phyloP scores from a whole-genome alignment of 2,113 vertebrate genomes.

The Rostratula benghalensis region DNA sequence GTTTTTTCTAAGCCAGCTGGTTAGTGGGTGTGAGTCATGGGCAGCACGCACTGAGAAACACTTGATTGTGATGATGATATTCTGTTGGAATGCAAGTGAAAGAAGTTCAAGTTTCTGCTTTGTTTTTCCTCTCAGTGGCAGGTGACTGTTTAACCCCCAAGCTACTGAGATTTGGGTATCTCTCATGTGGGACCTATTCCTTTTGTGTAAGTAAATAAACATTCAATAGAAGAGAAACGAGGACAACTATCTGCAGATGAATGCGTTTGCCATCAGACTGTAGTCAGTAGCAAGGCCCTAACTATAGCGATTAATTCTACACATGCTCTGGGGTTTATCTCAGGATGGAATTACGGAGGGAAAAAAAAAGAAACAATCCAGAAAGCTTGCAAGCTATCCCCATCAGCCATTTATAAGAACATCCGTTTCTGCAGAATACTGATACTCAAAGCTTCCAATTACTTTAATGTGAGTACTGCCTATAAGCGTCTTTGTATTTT shows the following conservation, averaged over 20 bases:
- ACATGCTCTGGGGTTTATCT: neutral
- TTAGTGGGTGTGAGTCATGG: conserved; percentile 35
- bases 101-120: conserved; percentile 6
- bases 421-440: neutral
- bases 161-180: neutral
- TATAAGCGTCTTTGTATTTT: neutral
- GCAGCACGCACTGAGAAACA: neutral
- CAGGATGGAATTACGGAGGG: neutral
- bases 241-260: neutral
- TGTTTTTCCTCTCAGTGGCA: neutral
- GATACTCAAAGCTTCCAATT: neutral
- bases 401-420: neutral
- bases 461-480: neutral
- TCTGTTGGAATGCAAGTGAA: neutral
- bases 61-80: neutral
- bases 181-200: neutral
- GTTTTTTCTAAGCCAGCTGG: conserved; percentile 41
- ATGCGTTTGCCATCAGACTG: neutral
- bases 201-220: neutral
- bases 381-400: neutral
- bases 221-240: neutral
- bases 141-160: neutral
- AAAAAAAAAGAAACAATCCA: neutral
- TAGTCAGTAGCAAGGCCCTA: neutral
- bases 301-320: neutral